A percentile compares a stretch with the other conserved stretches of the same genome.
phyloP scores from a whole-genome alignment of 2,797 vertebrate genomes.

The Spizella passerina region DNA sequence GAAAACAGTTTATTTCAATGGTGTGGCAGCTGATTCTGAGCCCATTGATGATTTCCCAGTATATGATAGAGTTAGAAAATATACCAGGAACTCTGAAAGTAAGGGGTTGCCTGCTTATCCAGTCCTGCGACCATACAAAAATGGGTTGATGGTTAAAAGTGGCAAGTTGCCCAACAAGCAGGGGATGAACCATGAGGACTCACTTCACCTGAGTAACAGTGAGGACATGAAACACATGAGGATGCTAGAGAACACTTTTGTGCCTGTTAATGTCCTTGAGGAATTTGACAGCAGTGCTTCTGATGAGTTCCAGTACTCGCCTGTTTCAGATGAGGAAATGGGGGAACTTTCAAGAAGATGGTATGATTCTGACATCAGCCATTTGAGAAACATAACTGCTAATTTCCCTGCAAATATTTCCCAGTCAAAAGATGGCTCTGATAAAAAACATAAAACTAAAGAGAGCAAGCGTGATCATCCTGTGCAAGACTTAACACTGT shows the following conservation, averaged over 20 bases:
- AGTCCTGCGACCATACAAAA: constrained; percentile 84
- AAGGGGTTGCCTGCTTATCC: constrained; percentile 66
- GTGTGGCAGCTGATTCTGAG: neutral
- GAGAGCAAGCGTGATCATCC: neutral
- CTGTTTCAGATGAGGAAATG: constrained; percentile 78
- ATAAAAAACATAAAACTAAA: neutral
- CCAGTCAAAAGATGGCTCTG: neutral
- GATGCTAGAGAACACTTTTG: constrained; percentile 38
- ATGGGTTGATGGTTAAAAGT: constrained; percentile 88
- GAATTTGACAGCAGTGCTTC: constrained; percentile 83
- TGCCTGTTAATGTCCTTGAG: constrained; percentile 57
- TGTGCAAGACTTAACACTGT: constrained; percentile 53
- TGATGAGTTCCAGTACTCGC: constrained; percentile 75
- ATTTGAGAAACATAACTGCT: constrained; percentile 24
- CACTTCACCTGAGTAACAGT: neutral
- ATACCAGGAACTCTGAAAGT: neutral
- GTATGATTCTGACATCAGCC: constrained; percentile 35
- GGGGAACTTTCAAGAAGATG: constrained; percentile 73
- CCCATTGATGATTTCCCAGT: neutral
- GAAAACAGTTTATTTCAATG: neutral
- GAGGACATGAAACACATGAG: constrained; percentile 54
- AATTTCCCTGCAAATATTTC: neutral
- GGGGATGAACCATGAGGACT: constrained; percentile 38
- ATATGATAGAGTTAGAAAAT: constrained; percentile 1
- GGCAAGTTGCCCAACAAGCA: constrained; percentile 80